These are phyloP conservation scores for Chionis minor DNA, from an alignment of 2,113 vertebrate genomes.

Conservation along the genomic window DNA sequence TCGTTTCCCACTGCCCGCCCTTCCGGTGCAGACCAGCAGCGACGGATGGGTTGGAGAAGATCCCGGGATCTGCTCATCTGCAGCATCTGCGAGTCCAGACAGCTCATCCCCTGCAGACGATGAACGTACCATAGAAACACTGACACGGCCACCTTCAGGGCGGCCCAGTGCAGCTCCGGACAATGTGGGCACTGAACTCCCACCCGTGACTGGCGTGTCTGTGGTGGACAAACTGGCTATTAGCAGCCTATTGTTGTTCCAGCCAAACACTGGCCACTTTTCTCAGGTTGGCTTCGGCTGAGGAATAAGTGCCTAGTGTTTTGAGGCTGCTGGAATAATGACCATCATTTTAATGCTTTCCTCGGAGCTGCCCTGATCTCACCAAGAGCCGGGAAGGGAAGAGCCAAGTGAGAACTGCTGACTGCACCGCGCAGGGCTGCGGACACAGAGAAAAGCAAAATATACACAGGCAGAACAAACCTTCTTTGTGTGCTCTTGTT, in stretches of 20 bases:
- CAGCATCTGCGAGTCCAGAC: neutral
- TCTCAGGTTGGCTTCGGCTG: neutral
- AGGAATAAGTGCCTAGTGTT: conserved; percentile 12
- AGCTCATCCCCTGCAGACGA: neutral
- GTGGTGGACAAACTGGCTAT: neutral
- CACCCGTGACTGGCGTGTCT: neutral
- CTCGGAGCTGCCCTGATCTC: neutral
- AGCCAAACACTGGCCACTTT: neutral
- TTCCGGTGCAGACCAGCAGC: neutral
- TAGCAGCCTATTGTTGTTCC: neutral
- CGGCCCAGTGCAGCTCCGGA: neutral
- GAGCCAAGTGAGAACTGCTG: neutral
- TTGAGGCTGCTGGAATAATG: neutral
- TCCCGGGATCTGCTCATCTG: neutral
- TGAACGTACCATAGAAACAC: neutral
- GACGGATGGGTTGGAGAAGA: neutral
- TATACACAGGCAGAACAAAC: conserved; percentile 12
- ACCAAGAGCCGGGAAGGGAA: neutral
- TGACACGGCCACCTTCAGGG: neutral
- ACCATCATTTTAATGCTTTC: neutral
- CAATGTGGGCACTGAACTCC: conserved; percentile 8
- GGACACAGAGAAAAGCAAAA: neutral
- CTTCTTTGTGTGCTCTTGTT: neutral
- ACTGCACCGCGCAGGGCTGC: neutral
- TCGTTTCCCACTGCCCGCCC: neutral